Evolutionary conservation across 1,140 invertebrate species (phyloP).

Genomic region (Cotesia typhae): DNA sequence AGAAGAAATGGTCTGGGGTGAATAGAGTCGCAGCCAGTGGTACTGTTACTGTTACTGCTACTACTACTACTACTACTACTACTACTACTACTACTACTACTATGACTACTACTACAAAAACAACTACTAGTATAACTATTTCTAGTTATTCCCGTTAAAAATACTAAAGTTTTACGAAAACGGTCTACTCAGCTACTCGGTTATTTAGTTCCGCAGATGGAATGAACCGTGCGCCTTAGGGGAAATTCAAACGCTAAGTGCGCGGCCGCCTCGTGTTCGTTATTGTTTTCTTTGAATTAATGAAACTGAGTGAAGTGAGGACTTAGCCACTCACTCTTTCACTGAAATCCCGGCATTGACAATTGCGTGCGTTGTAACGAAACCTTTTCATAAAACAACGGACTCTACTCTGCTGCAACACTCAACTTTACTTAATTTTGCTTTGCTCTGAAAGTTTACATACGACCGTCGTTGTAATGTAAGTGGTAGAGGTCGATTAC

Average conservation of each 20-base stretch:
- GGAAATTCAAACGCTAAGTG: slow-evolving; percentile 23
- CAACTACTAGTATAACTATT: slow-evolving; percentile 5
- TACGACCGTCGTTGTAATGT: no score
- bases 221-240: slow-evolving; percentile 27
- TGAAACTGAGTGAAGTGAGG: slow-evolving; percentile 33
- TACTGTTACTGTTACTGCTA: no score
- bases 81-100: no score
- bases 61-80: no score
- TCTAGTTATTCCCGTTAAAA: slow-evolving; percentile 11
- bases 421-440: no score
- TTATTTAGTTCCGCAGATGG: slow-evolving; percentile 27
- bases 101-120: neutral
- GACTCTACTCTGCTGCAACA: no score
- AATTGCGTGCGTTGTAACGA: no score
- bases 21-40: neutral
- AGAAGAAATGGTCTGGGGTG: neutral
- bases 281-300: slow-evolving; percentile 38
- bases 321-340: neutral
- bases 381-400: no score
- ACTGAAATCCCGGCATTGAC: neutral
- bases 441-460: no score
- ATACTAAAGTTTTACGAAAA: slow-evolving; percentile 28
- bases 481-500: no score
- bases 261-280: slow-evolving; percentile 25
- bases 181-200: neutral